Percentiles rank a stretch among this genome's conserved stretches.
These are phyloP conservation scores for Pelodiscus sinensis DNA, from an alignment of 2,113 vertebrate genomes.

Conservation along the genomic window DNA sequence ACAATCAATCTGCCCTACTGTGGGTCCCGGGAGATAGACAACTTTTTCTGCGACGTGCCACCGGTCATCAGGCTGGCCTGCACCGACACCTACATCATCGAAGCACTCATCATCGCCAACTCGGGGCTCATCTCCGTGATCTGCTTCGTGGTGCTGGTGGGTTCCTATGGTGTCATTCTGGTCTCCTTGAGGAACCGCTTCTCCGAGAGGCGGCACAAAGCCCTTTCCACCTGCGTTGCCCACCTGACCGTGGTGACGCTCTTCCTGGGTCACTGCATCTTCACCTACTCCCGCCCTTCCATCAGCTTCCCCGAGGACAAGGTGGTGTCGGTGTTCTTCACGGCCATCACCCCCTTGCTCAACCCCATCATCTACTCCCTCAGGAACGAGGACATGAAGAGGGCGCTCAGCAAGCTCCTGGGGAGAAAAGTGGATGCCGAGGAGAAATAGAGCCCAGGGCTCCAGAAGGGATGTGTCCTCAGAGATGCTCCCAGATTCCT, in stretches of 20 bases:
- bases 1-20: constrained; percentile 71
- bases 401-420: constrained; percentile 58
- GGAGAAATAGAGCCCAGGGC: background rate
- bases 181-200: constrained; percentile 60
- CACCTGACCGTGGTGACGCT: constrained; percentile 66
- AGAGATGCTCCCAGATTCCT: background rate
- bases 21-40: constrained; percentile 69
- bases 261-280: constrained; percentile 70
- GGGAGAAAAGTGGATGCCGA: background rate
- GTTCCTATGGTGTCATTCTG: constrained; percentile 67
- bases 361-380: constrained; percentile 75
- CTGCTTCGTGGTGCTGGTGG: constrained; percentile 66
- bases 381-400: constrained; percentile 73
- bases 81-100: constrained; percentile 54
- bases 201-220: constrained; percentile 50
- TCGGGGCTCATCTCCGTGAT: constrained; percentile 66
- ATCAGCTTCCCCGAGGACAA: constrained; percentile 70
- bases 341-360: constrained; percentile 61
- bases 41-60: constrained; percentile 75
- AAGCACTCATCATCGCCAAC: constrained; percentile 71
- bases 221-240: constrained; percentile 72
- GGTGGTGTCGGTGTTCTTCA: constrained; percentile 72
- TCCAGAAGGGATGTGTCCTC: background rate
- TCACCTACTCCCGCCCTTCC: constrained; percentile 71
- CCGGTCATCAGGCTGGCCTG: constrained; percentile 69